Evolutionary conservation across 2,113 vertebrate genomes (phyloP).

Genomic region (Microcebus lehilahytsara): DNA sequence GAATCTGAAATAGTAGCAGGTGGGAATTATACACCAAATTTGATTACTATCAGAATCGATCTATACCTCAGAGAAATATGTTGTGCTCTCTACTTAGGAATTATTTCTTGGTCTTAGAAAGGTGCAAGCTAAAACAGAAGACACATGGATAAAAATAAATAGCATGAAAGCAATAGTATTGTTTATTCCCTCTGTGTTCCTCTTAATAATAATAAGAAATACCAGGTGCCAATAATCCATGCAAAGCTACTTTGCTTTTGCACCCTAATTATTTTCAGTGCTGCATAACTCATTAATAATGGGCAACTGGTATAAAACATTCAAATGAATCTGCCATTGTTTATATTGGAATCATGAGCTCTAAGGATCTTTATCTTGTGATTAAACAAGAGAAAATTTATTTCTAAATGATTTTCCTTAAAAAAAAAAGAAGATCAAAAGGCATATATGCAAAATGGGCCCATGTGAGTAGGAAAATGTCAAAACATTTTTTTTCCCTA

Average conservation of each 20-base stretch:
- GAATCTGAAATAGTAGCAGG: constrained; percentile 4
- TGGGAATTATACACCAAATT: neutral
- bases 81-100: neutral
- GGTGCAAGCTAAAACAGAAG: neutral
- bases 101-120: neutral
- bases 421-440: constrained; percentile 53
- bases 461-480: neutral
- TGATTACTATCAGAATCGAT: neutral
- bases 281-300: constrained; percentile 62
- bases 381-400: constrained; percentile 62
- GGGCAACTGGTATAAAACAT: constrained; percentile 50
- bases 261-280: constrained; percentile 63
- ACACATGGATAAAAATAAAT: constrained; percentile 4
- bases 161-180: neutral
- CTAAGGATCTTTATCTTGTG: constrained; percentile 1
- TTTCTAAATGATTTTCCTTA: constrained; percentile 54
- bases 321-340: constrained; percentile 17
- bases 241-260: constrained; percentile 54
- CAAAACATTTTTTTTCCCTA: constrained; percentile 29
- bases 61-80: neutral
- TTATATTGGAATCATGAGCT: constrained; percentile 53
- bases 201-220: constrained; percentile 46
- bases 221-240: neutral
- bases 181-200: constrained; percentile 21
- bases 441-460: neutral